These are phyloP conservation scores for Drosophila miranda DNA, from an alignment of 1,140 invertebrate species.

Conservation along the genomic window DNA sequence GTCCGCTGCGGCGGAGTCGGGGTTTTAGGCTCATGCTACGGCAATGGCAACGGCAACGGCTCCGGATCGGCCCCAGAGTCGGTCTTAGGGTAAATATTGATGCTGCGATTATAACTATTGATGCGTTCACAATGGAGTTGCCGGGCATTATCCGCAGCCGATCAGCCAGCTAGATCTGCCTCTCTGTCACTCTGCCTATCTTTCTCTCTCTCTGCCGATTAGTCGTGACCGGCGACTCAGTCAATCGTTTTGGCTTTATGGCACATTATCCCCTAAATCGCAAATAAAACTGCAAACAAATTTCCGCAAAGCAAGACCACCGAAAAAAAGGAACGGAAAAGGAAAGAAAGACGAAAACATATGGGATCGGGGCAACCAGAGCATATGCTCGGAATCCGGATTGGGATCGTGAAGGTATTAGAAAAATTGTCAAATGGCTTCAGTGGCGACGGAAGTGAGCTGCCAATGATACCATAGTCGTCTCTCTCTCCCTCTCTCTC, in stretches of 20 bases:
- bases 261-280: slow-evolving; percentile 78
- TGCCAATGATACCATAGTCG: slow-evolving; percentile 38
- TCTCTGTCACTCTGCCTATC: slow-evolving; percentile 10
- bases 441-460: slow-evolving; percentile 30
- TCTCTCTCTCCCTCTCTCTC: not conserved
- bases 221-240: slow-evolving; percentile 65
- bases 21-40: slow-evolving; percentile 11
- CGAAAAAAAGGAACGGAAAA: not conserved
- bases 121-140: slow-evolving; percentile 72
- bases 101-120: slow-evolving; percentile 73
- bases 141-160: slow-evolving; percentile 59
- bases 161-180: slow-evolving; percentile 28
- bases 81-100: slow-evolving; percentile 68
- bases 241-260: slow-evolving; percentile 79
- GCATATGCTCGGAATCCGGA: slow-evolving; percentile 39
- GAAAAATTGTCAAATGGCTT: slow-evolving; percentile 53
- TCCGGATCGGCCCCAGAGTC: slow-evolving; percentile 9
- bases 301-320: slow-evolving; percentile 46
- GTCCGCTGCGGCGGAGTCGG: slow-evolving; percentile 35
- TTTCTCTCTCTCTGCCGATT: slow-evolving; percentile 38
- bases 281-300: slow-evolving; percentile 79
- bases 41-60: not conserved
- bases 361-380: slow-evolving; percentile 26
- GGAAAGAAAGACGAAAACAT: slow-evolving; percentile 5
- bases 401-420: slow-evolving; percentile 41